Evolutionary conservation across 2,797 vertebrate species (phyloP), one percentile per base, ranked within the genome.

Genomic region (Anguilla obscura): DNA sequence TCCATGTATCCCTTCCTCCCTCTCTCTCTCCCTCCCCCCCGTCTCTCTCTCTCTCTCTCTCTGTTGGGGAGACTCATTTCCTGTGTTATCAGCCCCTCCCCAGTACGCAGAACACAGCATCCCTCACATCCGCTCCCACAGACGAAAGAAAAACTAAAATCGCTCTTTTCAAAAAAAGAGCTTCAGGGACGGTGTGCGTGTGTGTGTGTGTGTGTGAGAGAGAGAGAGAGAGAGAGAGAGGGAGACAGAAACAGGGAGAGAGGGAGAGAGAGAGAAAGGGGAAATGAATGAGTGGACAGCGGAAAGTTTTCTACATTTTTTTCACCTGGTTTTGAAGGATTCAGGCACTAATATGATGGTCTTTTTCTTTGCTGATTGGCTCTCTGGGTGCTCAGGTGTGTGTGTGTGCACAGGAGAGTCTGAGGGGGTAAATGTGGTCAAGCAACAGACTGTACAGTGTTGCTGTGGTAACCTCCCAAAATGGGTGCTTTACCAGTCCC

Each of bases 291-390:
- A 84, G 80, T 85, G 88, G 76, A 27, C 9, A 9, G 5, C 0
- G 1, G 50, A 50, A 50, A 50, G 50, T 50, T 50, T 50, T 50
- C 4, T 9, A 50, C 5, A 50, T 6, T 50, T 6, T 50, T 50
- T 50, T 50, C 50, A 88, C 58, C 33, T 45, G 87, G 84, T 84
- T 84, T 85, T 45, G 50, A 84, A 84, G 82, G 45, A 88, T 60
- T 84, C 45, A 40, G 40, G 66, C 48, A 56, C 79, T 52, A n/a
- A 69, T 84, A 80, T 40, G 82, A 69, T 58, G 18, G 8, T 71
- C 63, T 54, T 45, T 60, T 60, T 80, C n/a, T 84, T 30, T 71
- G 82, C 71, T 54, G 71, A 54, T 63, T 36, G 50, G 82, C 58
- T 52, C 45, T 40, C 27, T 54, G 1, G 48, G n/a, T 45, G 52